Conservation (phyloP, 2,888 invertebrate species). For the Physocephala rufipes region DNA sequence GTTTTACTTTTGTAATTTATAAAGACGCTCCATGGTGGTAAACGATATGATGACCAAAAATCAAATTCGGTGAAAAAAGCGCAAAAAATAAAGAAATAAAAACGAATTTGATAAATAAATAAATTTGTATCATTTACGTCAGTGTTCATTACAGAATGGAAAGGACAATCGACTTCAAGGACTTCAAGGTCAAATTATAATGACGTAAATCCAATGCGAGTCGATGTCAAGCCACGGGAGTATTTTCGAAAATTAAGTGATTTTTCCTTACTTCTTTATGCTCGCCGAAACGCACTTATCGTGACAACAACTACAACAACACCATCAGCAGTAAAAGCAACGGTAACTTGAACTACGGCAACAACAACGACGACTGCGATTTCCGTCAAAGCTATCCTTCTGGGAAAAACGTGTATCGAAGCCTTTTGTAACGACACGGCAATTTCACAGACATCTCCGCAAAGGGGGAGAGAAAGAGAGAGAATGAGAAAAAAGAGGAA, state of each 20-base stretch:
- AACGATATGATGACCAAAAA: too few species aligned
- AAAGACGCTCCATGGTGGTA: too few species aligned
- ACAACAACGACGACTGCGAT: too few species aligned
- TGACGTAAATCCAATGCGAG: not conserved
- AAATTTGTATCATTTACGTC: not conserved
- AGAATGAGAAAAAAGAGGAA: too few species aligned
- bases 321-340: too few species aligned
- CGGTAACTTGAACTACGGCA: constrained; percentile 39
- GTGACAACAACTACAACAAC: too few species aligned
- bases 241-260: constrained; percentile 54
- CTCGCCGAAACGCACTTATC: too few species aligned
- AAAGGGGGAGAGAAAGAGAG: too few species aligned
- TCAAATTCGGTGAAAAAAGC: not conserved
- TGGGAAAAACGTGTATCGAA: too few species aligned
- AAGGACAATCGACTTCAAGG: constrained; percentile 8
- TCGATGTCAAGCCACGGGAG: constrained; percentile 19
- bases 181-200: not conserved
- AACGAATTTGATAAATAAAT: not conserved
- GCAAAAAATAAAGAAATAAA: not conserved
- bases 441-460: too few species aligned
- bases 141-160: not conserved
- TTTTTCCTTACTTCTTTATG: constrained; percentile 59
- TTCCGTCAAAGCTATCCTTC: too few species aligned
- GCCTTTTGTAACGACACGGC: too few species aligned
- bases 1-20: not conserved